A percentile compares a stretch with the other conserved stretches of the same genome.
These are phyloP conservation scores for Lichenostomus cassidix DNA, from an alignment of 2,113 vertebrate species.

Conservation along the genomic window DNA sequence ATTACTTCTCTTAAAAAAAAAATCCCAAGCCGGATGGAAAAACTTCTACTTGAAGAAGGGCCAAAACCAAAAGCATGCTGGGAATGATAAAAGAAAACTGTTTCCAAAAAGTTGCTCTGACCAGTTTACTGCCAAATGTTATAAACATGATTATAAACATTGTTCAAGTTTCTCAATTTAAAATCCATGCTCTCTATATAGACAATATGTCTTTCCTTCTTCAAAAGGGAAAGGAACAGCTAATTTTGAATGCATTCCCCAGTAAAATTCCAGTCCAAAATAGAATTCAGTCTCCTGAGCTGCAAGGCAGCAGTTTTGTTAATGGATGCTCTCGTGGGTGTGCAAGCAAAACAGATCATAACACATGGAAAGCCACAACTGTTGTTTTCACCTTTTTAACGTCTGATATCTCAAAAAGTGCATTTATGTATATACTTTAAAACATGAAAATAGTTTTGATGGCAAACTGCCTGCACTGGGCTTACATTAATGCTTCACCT, in stretches of 20 bases:
- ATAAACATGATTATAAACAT: slow-evolving; percentile 25
- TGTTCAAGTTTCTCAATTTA: slow-evolving; percentile 14
- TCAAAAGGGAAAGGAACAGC: neutral
- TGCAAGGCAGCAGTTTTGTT: neutral
- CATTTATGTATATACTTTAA: neutral
- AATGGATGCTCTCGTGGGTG: accelerated
- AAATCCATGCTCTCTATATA: neutral
- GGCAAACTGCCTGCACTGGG: neutral
- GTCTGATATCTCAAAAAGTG: neutral
- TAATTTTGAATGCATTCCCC: neutral
- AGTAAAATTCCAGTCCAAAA: neutral
- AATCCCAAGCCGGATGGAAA: slow-evolving; percentile 16
- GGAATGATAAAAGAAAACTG: slow-evolving; percentile 29
- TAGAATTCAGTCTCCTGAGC: neutral
- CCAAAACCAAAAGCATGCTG: slow-evolving; percentile 50
- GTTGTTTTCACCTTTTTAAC: neutral
- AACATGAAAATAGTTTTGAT: neutral
- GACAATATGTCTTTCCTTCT: neutral
- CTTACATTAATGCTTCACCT: neutral
- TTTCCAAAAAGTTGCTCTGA: slow-evolving; percentile 28
- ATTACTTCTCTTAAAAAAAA: slow-evolving; percentile 3
- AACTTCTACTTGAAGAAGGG: slow-evolving; percentile 23
- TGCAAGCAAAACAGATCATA: neutral
- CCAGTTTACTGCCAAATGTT: slow-evolving; percentile 27
- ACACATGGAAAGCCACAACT: neutral